Conservation (phyloP, 64 coral and sea anemone species). For the Cladopsammia gracilis region DNA sequence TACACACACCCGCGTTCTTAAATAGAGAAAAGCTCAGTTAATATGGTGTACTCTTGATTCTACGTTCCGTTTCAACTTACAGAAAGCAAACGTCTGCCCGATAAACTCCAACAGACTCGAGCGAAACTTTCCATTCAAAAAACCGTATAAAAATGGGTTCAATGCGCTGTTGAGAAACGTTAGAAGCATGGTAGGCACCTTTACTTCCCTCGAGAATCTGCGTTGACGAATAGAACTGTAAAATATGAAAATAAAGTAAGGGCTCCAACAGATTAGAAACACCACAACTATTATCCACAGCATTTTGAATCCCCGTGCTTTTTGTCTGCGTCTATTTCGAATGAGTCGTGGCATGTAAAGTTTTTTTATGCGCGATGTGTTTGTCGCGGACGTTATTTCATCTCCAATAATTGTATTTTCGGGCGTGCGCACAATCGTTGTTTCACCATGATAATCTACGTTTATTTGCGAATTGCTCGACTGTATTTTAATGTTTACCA, state of each 20-base stretch:
- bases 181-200: slow-evolving; percentile 69
- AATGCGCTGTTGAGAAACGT: slow-evolving; percentile 87
- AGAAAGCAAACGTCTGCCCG: slow-evolving; percentile 67
- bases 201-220: slow-evolving; percentile 65
- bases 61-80: slow-evolving; percentile 23
- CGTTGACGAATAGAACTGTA: slow-evolving; percentile 74
- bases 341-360: not conserved
- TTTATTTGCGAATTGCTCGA: slow-evolving; percentile 13
- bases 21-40: not conserved
- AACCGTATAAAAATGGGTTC: slow-evolving; percentile 92
- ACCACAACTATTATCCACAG: slow-evolving; percentile 81
- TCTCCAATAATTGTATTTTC: slow-evolving; percentile 62
- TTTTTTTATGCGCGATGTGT: slow-evolving; percentile 39
- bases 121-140: slow-evolving; percentile 86
- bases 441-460: slow-evolving; percentile 6
- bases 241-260: slow-evolving; percentile 93
- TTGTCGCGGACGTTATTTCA: slow-evolving; percentile 87
- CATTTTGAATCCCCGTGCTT: slow-evolving; percentile 82
- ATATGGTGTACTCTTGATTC: slow-evolving; percentile 48
- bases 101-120: slow-evolving; percentile 66
- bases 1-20: no score
- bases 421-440: slow-evolving; percentile 15
- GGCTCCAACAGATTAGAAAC: slow-evolving; percentile 90
- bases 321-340: slow-evolving; percentile 38
- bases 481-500: not conserved